A percentile compares a stretch with the other conserved stretches of the same genome.
Evolutionary conservation across 2,113 vertebrate species (phyloP).

Genomic region (Illadopsis cleaveri): DNA sequence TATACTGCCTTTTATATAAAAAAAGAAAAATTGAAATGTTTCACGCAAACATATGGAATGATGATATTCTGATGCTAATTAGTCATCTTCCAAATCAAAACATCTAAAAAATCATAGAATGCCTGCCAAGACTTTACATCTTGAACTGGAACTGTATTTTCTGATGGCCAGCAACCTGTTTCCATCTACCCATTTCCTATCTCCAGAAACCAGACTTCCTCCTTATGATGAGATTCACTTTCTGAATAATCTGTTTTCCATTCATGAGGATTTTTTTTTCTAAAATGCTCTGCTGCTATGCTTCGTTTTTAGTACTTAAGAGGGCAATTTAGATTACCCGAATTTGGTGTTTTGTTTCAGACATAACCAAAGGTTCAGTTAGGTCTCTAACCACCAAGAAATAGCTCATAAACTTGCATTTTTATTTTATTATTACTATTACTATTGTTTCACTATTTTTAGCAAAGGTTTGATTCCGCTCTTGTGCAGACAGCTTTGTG

Average conservation of each 20-base stretch:
- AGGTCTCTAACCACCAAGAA: neutral
- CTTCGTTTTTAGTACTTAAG: neutral
- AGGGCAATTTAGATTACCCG: neutral
- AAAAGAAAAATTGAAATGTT: neutral
- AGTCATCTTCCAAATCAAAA: neutral
- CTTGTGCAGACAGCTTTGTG: neutral
- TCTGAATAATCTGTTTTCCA: neutral
- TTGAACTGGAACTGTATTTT: neutral
- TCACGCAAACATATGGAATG: neutral
- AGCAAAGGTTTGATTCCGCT: neutral
- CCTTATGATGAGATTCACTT: neutral
- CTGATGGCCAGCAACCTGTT: neutral
- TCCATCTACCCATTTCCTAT: neutral
- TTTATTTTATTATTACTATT: neutral
- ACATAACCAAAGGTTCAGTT: neutral
- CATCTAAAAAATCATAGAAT: neutral
- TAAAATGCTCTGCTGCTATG: neutral
- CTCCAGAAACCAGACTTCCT: neutral
- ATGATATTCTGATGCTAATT: neutral
- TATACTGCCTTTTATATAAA: neutral
- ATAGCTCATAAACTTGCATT: neutral
- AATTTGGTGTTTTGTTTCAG: neutral
- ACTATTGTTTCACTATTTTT: neutral
- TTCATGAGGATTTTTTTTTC: neutral
- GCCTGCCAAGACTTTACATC: neutral